phyloP scores from a whole-genome alignment of 2,797 vertebrate genomes.

The Echiichthys vipera region DNA sequence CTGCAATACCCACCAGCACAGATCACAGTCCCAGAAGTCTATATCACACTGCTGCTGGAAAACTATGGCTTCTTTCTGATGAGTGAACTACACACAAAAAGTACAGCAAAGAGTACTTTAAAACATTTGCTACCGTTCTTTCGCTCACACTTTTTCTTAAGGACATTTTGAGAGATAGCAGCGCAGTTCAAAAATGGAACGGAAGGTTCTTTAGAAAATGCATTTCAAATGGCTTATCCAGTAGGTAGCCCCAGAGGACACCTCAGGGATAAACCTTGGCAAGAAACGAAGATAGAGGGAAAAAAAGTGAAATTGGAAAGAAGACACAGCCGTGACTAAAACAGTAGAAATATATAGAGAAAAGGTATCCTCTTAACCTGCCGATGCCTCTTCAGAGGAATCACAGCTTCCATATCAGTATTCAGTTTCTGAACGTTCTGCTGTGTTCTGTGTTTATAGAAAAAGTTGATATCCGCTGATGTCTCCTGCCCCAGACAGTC shows the following conservation, averaged over 20 bases:
- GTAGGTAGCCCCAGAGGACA: constrained; percentile 82
- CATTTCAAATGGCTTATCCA: constrained; percentile 82
- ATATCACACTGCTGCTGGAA: constrained; percentile 51
- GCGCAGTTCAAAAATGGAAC: constrained; percentile 77
- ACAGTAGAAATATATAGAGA: constrained; percentile 71
- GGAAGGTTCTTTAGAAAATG: constrained; percentile 80
- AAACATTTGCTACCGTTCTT: constrained; percentile 67
- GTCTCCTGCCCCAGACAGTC: constrained; percentile 65
- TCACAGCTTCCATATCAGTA: constrained; percentile 63
- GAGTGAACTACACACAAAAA: constrained; percentile 67
- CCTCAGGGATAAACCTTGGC: constrained; percentile 81
- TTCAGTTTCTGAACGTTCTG: constrained; percentile 58
- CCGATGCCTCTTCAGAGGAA: constrained; percentile 67
- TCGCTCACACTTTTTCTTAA: constrained; percentile 72
- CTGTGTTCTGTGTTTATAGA: constrained; percentile 64
- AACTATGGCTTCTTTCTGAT: constrained; percentile 39
- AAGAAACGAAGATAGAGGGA: constrained; percentile 76
- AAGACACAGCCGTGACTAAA: constrained; percentile 80
- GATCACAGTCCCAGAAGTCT: constrained; percentile 65
- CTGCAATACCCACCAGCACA: constrained; percentile 44
- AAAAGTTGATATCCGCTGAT: constrained; percentile 62
- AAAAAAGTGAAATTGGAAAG: constrained; percentile 73
- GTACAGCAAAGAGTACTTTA: constrained; percentile 67
- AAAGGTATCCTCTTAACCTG: constrained; percentile 80
- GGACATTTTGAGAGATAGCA: constrained; percentile 82